Conservation (phyloP, 2,113 vertebrate species). For the Spheniscus mendiculus region DNA sequence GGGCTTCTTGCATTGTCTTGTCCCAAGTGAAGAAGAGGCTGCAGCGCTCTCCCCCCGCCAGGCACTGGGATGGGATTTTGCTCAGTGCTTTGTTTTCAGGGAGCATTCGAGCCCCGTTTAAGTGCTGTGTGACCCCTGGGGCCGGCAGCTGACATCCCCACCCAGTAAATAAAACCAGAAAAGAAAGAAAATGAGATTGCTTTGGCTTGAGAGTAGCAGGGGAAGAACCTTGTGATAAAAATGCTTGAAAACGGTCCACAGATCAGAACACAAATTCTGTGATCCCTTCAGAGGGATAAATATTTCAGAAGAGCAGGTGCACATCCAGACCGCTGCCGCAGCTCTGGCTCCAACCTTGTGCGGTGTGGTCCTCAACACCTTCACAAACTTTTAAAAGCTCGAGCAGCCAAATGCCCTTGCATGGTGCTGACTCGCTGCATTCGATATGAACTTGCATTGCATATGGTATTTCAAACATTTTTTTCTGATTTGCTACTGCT, state of each 20-base stretch:
- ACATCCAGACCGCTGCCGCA: fast-evolving
- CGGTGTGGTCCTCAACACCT: not conserved
- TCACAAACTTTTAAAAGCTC: not conserved
- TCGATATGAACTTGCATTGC: not conserved
- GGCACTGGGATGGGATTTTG: not conserved
- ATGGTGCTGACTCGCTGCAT: fast-evolving
- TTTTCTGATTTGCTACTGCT: not conserved
- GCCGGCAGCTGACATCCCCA: not conserved
- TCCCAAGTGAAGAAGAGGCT: not conserved
- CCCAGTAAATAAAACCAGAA: not conserved
- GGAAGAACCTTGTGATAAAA: not conserved
- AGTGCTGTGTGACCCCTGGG: not conserved
- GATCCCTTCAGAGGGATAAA: not conserved
- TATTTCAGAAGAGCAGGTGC: not conserved
- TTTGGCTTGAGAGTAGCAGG: not conserved
- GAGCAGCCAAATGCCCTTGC: not conserved
- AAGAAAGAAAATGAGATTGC: not conserved
- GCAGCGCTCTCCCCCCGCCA: not conserved
- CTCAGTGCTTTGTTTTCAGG: not conserved
- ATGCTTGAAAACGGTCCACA: not conserved
- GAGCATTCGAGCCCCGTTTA: not conserved
- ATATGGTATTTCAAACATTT: not conserved
- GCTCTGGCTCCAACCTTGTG: not conserved
- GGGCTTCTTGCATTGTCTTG: not conserved
- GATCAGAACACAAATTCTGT: constrained; percentile 30